Percentiles rank a stretch among this genome's conserved stretches.
Evolutionary conservation across 37 sponge, comb jelly and placozoan genomes (phyloP).

Genomic region (Halichondria panicea): DNA sequence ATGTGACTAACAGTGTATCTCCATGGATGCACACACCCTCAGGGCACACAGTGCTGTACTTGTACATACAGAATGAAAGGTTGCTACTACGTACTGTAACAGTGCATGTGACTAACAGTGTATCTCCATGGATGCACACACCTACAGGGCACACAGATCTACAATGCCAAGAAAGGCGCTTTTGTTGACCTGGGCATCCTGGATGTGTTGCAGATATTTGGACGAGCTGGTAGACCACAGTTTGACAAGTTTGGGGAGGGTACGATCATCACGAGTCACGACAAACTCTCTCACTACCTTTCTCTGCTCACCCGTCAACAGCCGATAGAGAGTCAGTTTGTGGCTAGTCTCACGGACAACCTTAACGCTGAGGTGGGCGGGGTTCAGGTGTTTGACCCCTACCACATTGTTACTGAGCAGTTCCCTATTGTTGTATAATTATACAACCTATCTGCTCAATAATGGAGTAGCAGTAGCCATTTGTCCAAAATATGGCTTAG

Average conservation of each 20-base stretch:
- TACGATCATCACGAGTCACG: slow-evolving; percentile 93
- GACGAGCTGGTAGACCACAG: slow-evolving; percentile 98
- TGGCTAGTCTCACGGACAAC: slow-evolving; percentile 72
- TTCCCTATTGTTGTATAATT: too few species aligned
- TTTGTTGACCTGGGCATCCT: slow-evolving; percentile 97
- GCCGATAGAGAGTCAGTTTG: slow-evolving; percentile 96
- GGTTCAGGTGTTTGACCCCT: neutral
- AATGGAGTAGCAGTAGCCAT: too few species aligned
- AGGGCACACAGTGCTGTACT: too few species aligned
- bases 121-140: too few species aligned
- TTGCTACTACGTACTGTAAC: too few species aligned
- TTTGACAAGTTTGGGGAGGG: slow-evolving; percentile 92
- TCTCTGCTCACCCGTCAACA: slow-evolving; percentile 89
- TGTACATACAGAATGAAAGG: too few species aligned
- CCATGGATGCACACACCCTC: too few species aligned
- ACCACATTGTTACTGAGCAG: neutral
- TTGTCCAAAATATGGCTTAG: too few species aligned
- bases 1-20: too few species aligned
- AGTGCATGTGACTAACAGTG: too few species aligned
- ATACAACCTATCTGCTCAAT: neutral
- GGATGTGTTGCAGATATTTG: slow-evolving; percentile 98
- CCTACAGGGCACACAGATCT: slow-evolving; percentile 97
- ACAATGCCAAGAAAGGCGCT: slow-evolving; percentile 91
- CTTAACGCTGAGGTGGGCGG: slow-evolving; percentile 93
- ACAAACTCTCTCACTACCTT: slow-evolving; percentile 92